phyloP scores from a whole-genome alignment of 2,113 vertebrate species.

The Peromyscus polionotus region DNA sequence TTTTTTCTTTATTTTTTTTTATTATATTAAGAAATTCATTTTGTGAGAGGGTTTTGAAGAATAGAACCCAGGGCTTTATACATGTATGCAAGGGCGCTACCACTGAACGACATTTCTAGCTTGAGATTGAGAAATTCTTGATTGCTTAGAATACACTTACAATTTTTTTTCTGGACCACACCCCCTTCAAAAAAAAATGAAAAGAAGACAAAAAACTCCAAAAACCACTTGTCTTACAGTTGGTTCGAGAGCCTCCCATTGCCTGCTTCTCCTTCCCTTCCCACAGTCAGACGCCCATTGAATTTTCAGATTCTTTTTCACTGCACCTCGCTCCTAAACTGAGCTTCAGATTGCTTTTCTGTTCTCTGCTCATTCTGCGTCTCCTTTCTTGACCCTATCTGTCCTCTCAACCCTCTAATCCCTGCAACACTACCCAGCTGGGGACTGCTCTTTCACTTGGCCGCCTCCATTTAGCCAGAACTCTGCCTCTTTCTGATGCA shows the following conservation, averaged over 20 bases:
- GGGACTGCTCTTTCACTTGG: slow-evolving; percentile 74
- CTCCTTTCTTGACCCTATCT: slow-evolving; percentile 78
- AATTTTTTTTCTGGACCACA: neutral
- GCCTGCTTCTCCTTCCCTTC: slow-evolving; percentile 12
- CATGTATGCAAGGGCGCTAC: neutral
- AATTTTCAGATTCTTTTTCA: slow-evolving; percentile 23
- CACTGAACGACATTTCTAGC: neutral
- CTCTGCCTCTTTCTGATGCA: slow-evolving; percentile 71
- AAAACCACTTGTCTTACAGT: neutral
- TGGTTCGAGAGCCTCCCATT: slow-evolving; percentile 43
- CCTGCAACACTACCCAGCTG: slow-evolving; percentile 78
- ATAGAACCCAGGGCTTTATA: neutral
- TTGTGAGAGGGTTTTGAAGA: neutral
- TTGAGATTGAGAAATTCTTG: slow-evolving; percentile 2
- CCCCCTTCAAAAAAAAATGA: neutral
- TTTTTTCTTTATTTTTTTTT: neutral
- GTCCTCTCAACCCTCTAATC: slow-evolving; percentile 79
- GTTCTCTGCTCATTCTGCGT: slow-evolving; percentile 72
- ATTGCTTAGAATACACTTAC: slow-evolving; percentile 23
- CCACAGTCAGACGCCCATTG: neutral
- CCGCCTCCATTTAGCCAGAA: slow-evolving; percentile 72
- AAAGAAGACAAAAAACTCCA: neutral
- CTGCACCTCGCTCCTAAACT: neutral
- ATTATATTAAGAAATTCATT: neutral
- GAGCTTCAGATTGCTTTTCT: slow-evolving; percentile 76